Evolutionary conservation across 35 echinoderm and acorn worm species (phyloP).

Genomic region (Diadema setosum): DNA sequence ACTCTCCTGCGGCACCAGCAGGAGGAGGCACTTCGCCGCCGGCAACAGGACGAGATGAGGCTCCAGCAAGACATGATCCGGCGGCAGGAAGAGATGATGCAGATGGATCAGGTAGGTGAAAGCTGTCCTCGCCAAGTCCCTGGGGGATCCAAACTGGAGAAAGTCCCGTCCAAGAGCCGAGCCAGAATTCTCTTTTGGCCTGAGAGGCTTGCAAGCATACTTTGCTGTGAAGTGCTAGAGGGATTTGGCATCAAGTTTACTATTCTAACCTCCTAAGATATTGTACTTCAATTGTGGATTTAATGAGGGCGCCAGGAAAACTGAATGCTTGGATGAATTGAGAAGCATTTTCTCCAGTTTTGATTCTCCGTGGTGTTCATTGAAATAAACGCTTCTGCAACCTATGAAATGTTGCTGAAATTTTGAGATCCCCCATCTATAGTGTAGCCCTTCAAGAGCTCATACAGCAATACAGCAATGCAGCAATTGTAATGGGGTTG

Average conservation of each 20-base stretch:
- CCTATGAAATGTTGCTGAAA: no score
- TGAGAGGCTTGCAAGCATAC: background rate
- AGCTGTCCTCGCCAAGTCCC: no score
- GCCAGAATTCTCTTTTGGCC: background rate
- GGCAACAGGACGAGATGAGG: slow-evolving; percentile 1
- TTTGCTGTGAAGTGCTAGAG: no score
- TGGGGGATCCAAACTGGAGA: background rate
- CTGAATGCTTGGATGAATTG: no score
- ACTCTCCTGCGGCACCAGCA: slow-evolving; percentile 29
- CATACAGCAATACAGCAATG: no score
- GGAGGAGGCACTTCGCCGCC: background rate
- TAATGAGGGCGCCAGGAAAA: background rate
- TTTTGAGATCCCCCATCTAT: no score
- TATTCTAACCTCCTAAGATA: background rate
- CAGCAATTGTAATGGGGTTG: no score
- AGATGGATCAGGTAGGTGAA: background rate
- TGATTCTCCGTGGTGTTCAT: no score
- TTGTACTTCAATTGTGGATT: background rate
- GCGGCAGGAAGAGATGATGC: background rate
- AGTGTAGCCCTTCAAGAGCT: no score
- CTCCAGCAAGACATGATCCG: slow-evolving; percentile 43
- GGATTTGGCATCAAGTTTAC: background rate
- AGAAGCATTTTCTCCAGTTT: no score
- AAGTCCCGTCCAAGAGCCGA: background rate
- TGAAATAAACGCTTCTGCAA: no score